Evolutionary conservation across 1,140 invertebrate genomes (phyloP), one percentile per base, ranked within the genome.

Genomic region (Achatina immaculata): DNA sequence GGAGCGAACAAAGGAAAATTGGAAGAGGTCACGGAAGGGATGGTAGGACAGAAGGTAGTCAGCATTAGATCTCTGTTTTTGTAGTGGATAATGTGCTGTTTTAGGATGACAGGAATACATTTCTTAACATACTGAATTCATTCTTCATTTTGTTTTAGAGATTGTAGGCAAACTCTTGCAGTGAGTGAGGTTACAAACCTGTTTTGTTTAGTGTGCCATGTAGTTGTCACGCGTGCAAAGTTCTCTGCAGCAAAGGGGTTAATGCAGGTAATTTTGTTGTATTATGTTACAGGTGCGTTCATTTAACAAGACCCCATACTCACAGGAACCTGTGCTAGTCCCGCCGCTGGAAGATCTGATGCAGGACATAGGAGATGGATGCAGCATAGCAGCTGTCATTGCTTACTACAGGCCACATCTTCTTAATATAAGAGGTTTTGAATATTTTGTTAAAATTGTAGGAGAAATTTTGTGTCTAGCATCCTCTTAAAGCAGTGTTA

Each of bases 351-450:
- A 93, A 68, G 93, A 95, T 83, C 87, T 95, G 40, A 86, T 92
- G 51, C 93, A 94, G 86, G 96, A 97, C 87, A 92, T 99, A 51
- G 96, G 96, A 92, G 97, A 99, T 91, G 98, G 98, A 75, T 95
- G 96, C 58, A 96, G 95, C 69, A 92, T 99, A 78, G 96, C 96
- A 71, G 94, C 95, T 24, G 93, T 99, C 24, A 93, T 99, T 76
- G 95, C 96, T 43, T 98, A 97, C 92, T 99, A 99, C 92, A 98
- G 97, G 90, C 96, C 97, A 4, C 94, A 96, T 82, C 95, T 95
- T 85, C 90, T 99, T 81, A 94, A 94, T 66, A 95, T 96, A 93
- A 93, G 89, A 85, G 91, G 92, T 92, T 55, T 86, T n/a, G n/a
- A n/a, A n/a, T n/a, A 80, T 81, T 31, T 16, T 19, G 19, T 73